A percentile compares a stretch with the other conserved stretches of the same genome.
Evolutionary conservation across 2,888 invertebrate species (phyloP).

Genomic region (Sympetrum striolatum): DNA sequence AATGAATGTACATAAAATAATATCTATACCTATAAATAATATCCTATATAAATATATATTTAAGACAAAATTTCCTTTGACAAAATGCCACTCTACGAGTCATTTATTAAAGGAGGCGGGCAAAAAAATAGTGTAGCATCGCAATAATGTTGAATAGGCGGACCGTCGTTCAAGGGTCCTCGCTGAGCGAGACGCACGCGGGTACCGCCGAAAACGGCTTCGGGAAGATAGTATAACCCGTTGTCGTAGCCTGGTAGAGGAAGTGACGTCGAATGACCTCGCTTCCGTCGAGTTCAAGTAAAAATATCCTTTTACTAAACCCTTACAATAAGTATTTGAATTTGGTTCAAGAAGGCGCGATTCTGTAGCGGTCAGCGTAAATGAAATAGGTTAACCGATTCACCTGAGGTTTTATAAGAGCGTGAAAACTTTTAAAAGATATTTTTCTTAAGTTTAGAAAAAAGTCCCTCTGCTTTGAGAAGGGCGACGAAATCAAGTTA

Average conservation of each 20-base stretch:
- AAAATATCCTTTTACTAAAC: background rate
- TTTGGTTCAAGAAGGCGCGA: background rate
- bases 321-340: background rate
- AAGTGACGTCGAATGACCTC: conserved; percentile 18
- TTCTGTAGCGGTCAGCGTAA: background rate
- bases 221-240: background rate
- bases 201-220: background rate
- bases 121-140: conserved; percentile 36
- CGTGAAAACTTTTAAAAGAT: background rate
- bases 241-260: conserved; percentile 21
- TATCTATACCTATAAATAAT: background rate
- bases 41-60: conserved; percentile 5
- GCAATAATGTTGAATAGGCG: conserved; percentile 29
- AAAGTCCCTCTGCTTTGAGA: background rate
- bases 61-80: background rate
- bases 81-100: conserved; percentile 33
- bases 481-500: background rate
- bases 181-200: background rate
- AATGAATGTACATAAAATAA: conserved; percentile 22
- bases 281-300: background rate
- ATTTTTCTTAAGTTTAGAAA: background rate
- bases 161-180: background rate
- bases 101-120: conserved; percentile 10
- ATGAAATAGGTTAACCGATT: background rate
- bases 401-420: background rate